phyloP scores from a whole-genome alignment of 1,140 invertebrate species.

The Temnothorax longispinosus region DNA sequence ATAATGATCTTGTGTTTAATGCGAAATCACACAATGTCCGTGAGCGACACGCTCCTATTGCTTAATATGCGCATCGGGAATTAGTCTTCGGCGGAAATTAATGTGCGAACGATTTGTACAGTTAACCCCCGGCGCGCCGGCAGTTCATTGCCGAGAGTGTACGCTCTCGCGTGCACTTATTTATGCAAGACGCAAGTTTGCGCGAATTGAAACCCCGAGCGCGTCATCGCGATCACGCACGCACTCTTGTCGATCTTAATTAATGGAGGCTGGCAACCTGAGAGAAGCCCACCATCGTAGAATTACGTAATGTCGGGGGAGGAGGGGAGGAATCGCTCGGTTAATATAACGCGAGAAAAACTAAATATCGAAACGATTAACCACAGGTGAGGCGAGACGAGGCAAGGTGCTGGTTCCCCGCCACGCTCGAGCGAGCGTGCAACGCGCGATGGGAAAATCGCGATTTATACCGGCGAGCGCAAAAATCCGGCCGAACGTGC shows the following conservation, averaged over 20 bases:
- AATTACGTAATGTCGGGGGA: slow-evolving; percentile 12
- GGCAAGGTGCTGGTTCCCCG: slow-evolving; percentile 4
- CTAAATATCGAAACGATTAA: slow-evolving; percentile 56
- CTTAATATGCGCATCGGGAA: slow-evolving; percentile 52
- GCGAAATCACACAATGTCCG: slow-evolving; percentile 51
- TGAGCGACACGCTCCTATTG: slow-evolving; percentile 45
- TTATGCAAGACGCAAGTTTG: slow-evolving; percentile 18
- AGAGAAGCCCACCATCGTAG: slow-evolving; percentile 31
- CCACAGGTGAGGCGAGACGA: slow-evolving; percentile 6
- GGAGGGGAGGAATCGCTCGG: not conserved
- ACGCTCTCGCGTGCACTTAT: slow-evolving; percentile 21
- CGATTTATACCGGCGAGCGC: slow-evolving; percentile 25
- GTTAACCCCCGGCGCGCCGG: slow-evolving; percentile 4
- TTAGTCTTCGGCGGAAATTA: slow-evolving; percentile 52
- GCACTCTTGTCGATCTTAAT: slow-evolving; percentile 15
- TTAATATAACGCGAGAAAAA: slow-evolving; percentile 47
- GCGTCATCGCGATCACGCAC: not conserved
- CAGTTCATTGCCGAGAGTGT: slow-evolving; percentile 26
- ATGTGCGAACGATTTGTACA: slow-evolving; percentile 47
- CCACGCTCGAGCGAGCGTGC: slow-evolving; percentile 51
- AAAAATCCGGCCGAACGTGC: slow-evolving; percentile 34
- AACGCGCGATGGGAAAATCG: slow-evolving; percentile 44
- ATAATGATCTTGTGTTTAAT: slow-evolving; percentile 60
- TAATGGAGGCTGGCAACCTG: not conserved
- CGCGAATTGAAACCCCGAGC: slow-evolving; percentile 29